Conservation (phyloP, 2,888 invertebrate species). For the Mesoligia furuncula region DNA sequence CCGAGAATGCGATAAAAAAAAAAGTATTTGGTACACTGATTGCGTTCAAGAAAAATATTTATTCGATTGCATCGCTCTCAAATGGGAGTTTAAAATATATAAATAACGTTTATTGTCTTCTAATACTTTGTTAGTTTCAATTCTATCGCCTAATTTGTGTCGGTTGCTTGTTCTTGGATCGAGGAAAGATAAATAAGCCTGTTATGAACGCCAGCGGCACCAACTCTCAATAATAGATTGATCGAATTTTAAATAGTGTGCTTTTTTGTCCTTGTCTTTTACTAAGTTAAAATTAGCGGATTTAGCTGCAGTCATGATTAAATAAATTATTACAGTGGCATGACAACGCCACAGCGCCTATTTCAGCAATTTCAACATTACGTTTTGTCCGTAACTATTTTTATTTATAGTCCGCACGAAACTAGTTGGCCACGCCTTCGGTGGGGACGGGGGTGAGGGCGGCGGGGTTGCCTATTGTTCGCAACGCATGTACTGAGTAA, state of each 20-base stretch:
- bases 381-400: neutral
- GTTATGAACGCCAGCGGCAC: conserved; percentile 34
- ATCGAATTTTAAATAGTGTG: conserved; percentile 23
- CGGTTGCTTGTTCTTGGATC: conserved; percentile 43
- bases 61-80: conserved; percentile 59
- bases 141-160: conserved; percentile 35
- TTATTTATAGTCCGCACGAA: neutral
- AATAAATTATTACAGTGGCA: conserved; percentile 17
- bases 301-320: conserved; percentile 17
- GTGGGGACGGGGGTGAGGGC: too few species aligned
- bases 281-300: neutral
- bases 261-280: conserved; percentile 21
- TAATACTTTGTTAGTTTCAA: conserved; percentile 50
- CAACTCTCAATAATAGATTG: conserved; percentile 29
- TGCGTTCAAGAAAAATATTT: conserved; percentile 73
- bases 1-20: conserved; percentile 76
- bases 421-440: too few species aligned
- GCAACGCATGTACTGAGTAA: too few species aligned
- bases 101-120: conserved; percentile 21
- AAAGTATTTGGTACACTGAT: conserved; percentile 72
- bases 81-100: conserved; percentile 30
- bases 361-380: conserved; percentile 7
- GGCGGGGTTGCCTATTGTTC: too few species aligned
- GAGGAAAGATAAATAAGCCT: conserved; percentile 38
- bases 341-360: neutral